These are phyloP conservation scores for Pyrrhia umbra DNA, from an alignment of 2,888 invertebrate species.

Conservation along the genomic window DNA sequence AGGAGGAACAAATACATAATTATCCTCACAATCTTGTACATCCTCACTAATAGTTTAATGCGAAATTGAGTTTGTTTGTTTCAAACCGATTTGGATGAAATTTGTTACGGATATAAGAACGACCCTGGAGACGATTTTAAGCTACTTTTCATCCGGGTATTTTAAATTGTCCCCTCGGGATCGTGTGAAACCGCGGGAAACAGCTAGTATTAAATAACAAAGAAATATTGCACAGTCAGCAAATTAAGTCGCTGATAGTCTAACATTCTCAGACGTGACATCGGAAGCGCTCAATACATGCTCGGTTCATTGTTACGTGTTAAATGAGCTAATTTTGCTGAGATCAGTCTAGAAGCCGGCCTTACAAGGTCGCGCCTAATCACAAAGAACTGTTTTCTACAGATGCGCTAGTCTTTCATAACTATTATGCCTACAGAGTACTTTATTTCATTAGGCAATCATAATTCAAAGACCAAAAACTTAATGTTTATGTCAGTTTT, in stretches of 20 bases:
- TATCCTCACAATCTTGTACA: no score
- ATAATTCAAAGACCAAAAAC: no score
- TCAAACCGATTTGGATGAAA: no score
- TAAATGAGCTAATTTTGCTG: slow-evolving; percentile 61
- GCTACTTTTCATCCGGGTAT: no score
- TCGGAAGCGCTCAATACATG: slow-evolving; percentile 55
- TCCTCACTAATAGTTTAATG: no score
- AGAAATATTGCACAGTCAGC: slow-evolving; percentile 7
- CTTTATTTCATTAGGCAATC: not conserved
- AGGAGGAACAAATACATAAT: no score
- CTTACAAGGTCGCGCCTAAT: slow-evolving; percentile 80
- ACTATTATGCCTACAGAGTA: slow-evolving; percentile 44
- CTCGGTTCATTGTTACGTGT: slow-evolving; percentile 61
- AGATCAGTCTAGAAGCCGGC: slow-evolving; percentile 84
- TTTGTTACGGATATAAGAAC: no score
- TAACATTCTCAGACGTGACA: slow-evolving; percentile 31
- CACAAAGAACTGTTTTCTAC: slow-evolving; percentile 62
- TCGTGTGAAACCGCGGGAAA: no score
- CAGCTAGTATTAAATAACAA: not conserved
- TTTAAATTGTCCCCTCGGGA: no score
- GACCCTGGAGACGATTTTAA: not conserved
- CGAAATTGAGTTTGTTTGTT: no score
- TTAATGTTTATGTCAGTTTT: not conserved
- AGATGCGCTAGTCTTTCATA: slow-evolving; percentile 44
- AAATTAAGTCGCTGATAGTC: slow-evolving; percentile 13